These are phyloP conservation scores for Drosophila leontia DNA, from an alignment of 1,140 invertebrate species.

Conservation along the genomic window DNA sequence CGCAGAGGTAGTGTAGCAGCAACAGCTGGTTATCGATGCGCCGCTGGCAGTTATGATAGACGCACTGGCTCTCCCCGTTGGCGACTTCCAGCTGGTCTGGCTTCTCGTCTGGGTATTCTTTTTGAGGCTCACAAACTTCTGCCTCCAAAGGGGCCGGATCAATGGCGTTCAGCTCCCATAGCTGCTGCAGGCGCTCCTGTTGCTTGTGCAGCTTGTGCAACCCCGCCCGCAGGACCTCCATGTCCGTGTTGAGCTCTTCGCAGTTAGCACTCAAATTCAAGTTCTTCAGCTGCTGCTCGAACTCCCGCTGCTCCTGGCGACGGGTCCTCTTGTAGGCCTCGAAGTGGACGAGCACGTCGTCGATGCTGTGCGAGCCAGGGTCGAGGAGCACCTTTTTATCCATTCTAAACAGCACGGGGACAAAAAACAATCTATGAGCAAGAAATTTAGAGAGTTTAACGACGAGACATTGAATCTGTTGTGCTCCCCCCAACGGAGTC, in stretches of 20 bases:
- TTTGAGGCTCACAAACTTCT: too few species aligned
- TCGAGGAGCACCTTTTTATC: conserved; percentile 8
- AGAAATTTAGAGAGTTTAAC: conserved; percentile 8
- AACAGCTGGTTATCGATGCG: conserved; percentile 60
- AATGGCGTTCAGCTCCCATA: conserved; percentile 31
- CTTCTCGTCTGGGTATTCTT: not conserved
- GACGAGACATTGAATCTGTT: conserved; percentile 1
- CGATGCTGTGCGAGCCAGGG: conserved; percentile 16
- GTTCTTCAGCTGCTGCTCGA: not conserved
- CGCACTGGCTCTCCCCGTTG: conserved; percentile 33
- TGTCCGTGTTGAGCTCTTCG: not conserved
- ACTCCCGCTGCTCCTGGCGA: not conserved
- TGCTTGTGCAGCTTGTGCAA: conserved; percentile 17
- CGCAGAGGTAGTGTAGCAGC: conserved; percentile 64
- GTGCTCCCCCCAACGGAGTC: conserved; percentile 14
- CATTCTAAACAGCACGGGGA: conserved; percentile 12
- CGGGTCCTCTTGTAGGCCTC: conserved; percentile 25
- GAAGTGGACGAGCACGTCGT: conserved; percentile 44
- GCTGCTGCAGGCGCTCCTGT: not conserved
- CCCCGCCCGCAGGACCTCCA: conserved; percentile 13
- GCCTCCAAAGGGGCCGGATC: conserved; percentile 7
- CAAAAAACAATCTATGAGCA: not conserved
- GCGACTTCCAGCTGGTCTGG: conserved; percentile 20
- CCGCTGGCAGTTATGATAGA: conserved; percentile 46
- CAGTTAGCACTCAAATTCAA: conserved; percentile 17